Evolutionary conservation across 2,797 vertebrate species (phyloP).

Genomic region (Anomalospiza imberbis): DNA sequence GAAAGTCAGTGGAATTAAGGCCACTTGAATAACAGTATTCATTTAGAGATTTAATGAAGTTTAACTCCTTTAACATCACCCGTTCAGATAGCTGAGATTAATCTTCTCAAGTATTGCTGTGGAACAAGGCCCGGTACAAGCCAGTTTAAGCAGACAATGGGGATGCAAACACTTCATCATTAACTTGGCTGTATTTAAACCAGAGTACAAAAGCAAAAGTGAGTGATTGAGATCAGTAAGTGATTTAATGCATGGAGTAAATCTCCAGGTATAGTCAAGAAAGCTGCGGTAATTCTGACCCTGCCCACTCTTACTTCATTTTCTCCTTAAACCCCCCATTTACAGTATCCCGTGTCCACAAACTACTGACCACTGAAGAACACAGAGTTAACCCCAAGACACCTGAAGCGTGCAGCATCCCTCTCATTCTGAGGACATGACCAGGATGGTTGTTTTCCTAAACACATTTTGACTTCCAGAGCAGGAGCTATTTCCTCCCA

Average conservation of each 20-base stretch:
- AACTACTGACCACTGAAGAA: not conserved
- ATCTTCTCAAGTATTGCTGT: not conserved
- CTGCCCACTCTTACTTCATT: not conserved
- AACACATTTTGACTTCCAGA: not conserved
- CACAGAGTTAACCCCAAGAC: not conserved
- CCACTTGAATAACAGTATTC: not conserved
- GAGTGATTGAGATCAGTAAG: not conserved
- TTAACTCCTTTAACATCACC: not conserved
- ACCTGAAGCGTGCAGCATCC: not conserved
- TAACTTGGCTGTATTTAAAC: not conserved
- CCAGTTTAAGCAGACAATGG: not conserved
- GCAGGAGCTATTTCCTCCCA: not conserved
- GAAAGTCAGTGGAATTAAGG: not conserved
- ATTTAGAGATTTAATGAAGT: not conserved
- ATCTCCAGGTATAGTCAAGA: not conserved
- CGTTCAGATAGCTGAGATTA: not conserved
- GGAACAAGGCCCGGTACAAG: not conserved
- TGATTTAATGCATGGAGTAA: not conserved
- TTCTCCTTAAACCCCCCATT: not conserved
- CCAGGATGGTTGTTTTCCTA: not conserved
- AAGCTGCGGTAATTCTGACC: not conserved
- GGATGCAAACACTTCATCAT: not conserved
- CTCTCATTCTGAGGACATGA: not conserved
- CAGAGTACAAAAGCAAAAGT: not conserved
- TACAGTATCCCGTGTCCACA: not conserved